Evolutionary conservation across 2,888 invertebrate genomes (phyloP), one percentile per base, ranked within the genome.

Genomic region (Trimorus sp.): DNA sequence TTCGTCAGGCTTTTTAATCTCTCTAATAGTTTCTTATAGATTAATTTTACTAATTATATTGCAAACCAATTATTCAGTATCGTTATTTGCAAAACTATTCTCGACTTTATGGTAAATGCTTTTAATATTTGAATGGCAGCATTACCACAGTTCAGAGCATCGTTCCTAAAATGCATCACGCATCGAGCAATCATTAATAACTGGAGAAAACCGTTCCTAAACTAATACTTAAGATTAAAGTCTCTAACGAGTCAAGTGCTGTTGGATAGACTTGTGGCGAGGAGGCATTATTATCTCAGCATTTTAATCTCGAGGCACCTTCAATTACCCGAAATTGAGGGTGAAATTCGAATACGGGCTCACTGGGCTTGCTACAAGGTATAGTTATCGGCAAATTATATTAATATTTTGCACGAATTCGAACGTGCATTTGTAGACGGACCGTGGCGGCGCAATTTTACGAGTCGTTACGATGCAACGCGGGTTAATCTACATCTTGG

Each of bases 321-420:
- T 11, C 96, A 96, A 89, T 92, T 98, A 77, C 95, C 96, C 1
- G 97, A 98, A 87, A 92, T 92, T 76, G 94, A 95, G 86, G 97
- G 97, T 0, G 95, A 95, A 79, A 97, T 97, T 54, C 94, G 97
- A 86, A 98, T 99, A 86, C 93, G 99, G 42, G 97, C 97, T 12
- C 98, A 98, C 89, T 99, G 99, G 99, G 99, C 99, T 0, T 98
- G 97, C 89, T 98, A 97, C 89, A 98, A 98, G 94, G 98, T 98
- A 77, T n/a, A 56, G 38, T 75, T 65, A 71, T 70, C 12, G 36
- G 53, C 63, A 65, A 71, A 51, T 70, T 62, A 60, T 59, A 70
- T 71, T 65, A 48, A 75, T 75, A 79, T 36, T 74, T 69, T 68
- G 69, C 68, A 74, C 38, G 42, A 51, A 78, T 65, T 63, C 7